Evolutionary conservation across 2,797 vertebrate genomes (phyloP), one percentile per base, ranked within the genome.

Genomic region (Acrocephalus scirpaceus): DNA sequence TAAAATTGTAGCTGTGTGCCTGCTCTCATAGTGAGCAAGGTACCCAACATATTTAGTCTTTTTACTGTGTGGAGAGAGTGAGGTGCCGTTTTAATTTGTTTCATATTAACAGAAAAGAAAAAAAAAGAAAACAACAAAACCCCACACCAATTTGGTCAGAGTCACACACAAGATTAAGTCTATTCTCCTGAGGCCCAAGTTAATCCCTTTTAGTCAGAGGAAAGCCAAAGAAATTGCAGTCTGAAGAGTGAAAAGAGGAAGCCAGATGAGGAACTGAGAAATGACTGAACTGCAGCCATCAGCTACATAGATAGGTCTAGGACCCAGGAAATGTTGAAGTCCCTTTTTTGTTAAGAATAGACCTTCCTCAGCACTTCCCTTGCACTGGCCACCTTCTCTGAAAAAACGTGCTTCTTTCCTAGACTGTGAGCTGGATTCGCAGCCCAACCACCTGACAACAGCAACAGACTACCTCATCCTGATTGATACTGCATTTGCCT

Each of bases 361-460:
- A 26, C 51, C 64, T 77, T 75, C 18, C 16, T 58, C 48, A 66
- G 53, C 42, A 36, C 20, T 42, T 53, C 44, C 27, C 42, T 64
- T 61, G 29, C 38, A 53, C 1, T 32, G 45, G 48, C 47, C 20
- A 47, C 18, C 13, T 54, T 13, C 29, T 34, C 70, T 92, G 84
- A 62, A 93, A 45, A 88, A 34, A 62, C 1, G 2, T 62, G 22
- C 4, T 93, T 96, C 86, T 92, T 61, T 97, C 97, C 91, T 95
- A 99, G 99, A 98, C 53, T 97, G 97, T 5, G 98, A 98, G 51
- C 98, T 98, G 56, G 98, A 99, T 80, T 93, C 91, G 18, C 98
- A 98, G 95, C 98, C 98, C 25, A 99, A 99, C 95, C 96, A 96
- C 53, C 95, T 99, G 96, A 99, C 98, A 5, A 97, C 97, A 60